These are phyloP conservation scores for Pammene fasciana DNA, from an alignment of 2,888 invertebrate species.

Conservation along the genomic window DNA sequence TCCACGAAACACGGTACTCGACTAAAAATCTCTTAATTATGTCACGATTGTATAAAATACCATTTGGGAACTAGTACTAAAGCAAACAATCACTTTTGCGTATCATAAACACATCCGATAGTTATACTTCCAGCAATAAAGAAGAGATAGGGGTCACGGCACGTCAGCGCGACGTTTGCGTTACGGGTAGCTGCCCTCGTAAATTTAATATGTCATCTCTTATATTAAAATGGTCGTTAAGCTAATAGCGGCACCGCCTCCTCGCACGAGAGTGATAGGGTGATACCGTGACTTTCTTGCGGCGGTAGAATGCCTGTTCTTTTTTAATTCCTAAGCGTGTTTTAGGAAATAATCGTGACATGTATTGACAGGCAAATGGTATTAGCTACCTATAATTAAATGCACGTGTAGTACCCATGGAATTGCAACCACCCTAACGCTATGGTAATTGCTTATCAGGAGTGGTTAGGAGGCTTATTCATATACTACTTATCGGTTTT, in stretches of 20 bases:
- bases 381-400: background rate
- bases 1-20: too few relatives aligned
- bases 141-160: constrained; percentile 69
- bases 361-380: background rate
- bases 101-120: constrained; percentile 76
- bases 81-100: constrained; percentile 31
- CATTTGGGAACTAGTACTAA: background rate
- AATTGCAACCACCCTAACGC: background rate
- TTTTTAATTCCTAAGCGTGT: constrained; percentile 44
- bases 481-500: too few relatives aligned
- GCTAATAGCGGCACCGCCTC: constrained; percentile 78
- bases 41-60: too few relatives aligned
- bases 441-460: too few relatives aligned
- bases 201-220: constrained; percentile 82
- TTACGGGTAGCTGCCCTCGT: constrained; percentile 75
- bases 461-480: too few relatives aligned
- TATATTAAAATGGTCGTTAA: constrained; percentile 83
- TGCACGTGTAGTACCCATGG: background rate
- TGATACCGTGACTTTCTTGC: constrained; percentile 65
- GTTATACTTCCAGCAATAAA: constrained; percentile 79
- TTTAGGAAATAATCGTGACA: constrained; percentile 15
- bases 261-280: constrained; percentile 68
- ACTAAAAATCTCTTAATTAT: too few relatives aligned
- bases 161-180: constrained; percentile 72
- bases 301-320: constrained; percentile 57